Evolutionary conservation across 2,113 vertebrate genomes (phyloP), one percentile per base, ranked within the genome.

Genomic region (Epinephelus cyanopodus): DNA sequence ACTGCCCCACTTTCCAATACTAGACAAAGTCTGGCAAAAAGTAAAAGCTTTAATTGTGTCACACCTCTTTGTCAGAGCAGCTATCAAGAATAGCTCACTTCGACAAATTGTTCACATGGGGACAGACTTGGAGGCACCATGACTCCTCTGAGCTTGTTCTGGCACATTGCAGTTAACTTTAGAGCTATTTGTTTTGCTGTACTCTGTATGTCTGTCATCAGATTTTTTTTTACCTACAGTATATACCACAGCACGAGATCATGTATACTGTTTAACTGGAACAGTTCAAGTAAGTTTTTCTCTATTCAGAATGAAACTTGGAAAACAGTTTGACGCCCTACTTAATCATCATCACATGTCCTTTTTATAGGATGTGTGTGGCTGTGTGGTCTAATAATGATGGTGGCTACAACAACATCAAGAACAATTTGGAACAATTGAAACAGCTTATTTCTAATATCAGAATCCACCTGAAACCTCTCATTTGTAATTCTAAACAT

Each of bases 401-500:
- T 25, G 3, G 29, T 33, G 47, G 56, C 15, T 17, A 27, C 14
- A 27, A 45, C 9, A 45, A 12, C 9, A 45, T 12, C 9, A 45
- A 45, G 42, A 45, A 10, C 42, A 45, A 45, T 45, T 9, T 10
- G 8, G 58, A 17, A 17, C 8, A 33, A 10, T 60, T 18, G 6
- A 33, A 33, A 10, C 15, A 9, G 48, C 48, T 68, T n/a, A 53
- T 37, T 33, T 33, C 27, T 18, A 33, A 18, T 33, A 68, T 23
- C 12, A 19, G 33, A 7, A 64, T 54, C 45, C 45, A 52, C 52
- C 11, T 47, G 2, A 7, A 50, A 37, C 18, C 19, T 74, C 60
- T 50, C 14, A 50, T 75, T 63, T 74, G 57, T 61, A 6, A 61
- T 61, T 74, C 25, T 23, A 17, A 74, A 48, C 57, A 37, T n/a